Percentiles rank a stretch among this genome's conserved stretches.
These are phyloP conservation scores for Pampus argenteus DNA, from an alignment of 2,797 vertebrate species.

Conservation along the genomic window DNA sequence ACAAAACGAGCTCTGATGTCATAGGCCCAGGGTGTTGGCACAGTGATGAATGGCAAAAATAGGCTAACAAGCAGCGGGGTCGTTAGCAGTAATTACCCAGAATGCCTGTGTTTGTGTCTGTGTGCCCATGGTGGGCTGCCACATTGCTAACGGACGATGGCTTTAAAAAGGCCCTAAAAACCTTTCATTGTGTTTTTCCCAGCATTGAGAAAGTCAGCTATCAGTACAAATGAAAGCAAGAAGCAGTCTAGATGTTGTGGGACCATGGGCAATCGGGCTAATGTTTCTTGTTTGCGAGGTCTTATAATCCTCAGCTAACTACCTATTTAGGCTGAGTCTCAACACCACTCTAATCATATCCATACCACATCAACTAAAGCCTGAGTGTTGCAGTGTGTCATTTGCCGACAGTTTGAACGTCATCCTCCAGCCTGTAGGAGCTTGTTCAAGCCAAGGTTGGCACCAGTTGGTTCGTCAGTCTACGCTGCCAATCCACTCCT, in stretches of 20 bases:
- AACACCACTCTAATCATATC: constrained; percentile 76
- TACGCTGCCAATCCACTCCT: constrained; percentile 37
- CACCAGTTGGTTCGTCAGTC: constrained; percentile 58
- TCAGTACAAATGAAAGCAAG: constrained; percentile 59
- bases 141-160: constrained; percentile 75
- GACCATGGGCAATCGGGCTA: constrained; percentile 59
- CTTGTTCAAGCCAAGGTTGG: constrained; percentile 64
- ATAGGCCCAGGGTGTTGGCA: constrained; percentile 83
- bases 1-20: constrained; percentile 87
- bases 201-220: constrained; percentile 68
- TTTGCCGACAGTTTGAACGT: constrained; percentile 75
- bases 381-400: constrained; percentile 66
- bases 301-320: constrained; percentile 71
- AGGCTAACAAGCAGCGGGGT: constrained; percentile 80
- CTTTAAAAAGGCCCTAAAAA: constrained; percentile 73
- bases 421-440: constrained; percentile 67
- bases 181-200: constrained; percentile 77
- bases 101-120: constrained; percentile 81
- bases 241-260: constrained; percentile 47
- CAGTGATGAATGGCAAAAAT: constrained; percentile 73
- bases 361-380: constrained; percentile 72
- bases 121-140: constrained; percentile 77
- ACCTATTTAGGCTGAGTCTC: constrained; percentile 68
- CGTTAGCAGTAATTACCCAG: constrained; percentile 88
- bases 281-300: constrained; percentile 72